phyloP scores from a whole-genome alignment of 2,797 vertebrate genomes.

The Crossoptilon crossoptilon region DNA sequence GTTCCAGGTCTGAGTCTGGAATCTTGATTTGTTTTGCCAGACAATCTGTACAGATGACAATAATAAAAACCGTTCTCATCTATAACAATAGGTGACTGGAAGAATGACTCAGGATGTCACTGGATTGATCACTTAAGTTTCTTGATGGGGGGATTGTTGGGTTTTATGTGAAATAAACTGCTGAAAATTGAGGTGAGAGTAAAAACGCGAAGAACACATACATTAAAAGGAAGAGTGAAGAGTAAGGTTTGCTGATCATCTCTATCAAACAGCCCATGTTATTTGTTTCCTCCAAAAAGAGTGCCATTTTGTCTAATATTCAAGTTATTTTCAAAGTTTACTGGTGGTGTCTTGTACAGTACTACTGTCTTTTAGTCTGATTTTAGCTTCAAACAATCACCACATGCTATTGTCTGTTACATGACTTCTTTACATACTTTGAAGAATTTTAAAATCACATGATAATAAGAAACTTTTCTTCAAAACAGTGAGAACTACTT shows the following conservation, averaged over 20 bases:
- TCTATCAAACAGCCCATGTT: not conserved
- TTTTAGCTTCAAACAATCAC: not conserved
- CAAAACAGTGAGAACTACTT: conserved; percentile 94
- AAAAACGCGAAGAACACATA: not conserved
- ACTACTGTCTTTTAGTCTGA: not conserved
- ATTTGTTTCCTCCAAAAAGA: not conserved
- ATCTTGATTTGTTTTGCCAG: not conserved
- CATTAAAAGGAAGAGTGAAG: not conserved
- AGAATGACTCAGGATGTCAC: not conserved
- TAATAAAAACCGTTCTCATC: not conserved
- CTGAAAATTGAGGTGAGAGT: fast-evolving
- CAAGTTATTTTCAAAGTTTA: not conserved
- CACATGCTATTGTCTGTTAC: not conserved
- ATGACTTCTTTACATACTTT: not conserved
- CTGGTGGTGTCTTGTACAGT: not conserved
- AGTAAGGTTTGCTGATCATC: not conserved
- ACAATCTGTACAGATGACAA: not conserved
- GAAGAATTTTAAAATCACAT: not conserved
- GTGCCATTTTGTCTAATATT: not conserved
- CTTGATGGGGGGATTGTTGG: not conserved
- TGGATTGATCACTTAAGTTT: not conserved
- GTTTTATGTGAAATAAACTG: not conserved
- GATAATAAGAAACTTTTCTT: not conserved
- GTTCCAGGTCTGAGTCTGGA: not conserved
- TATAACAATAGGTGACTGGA: not conserved